Base-by-base conservation (phyloP, 1,140 invertebrate species). In the Panagrolaimus sp. region DNA sequence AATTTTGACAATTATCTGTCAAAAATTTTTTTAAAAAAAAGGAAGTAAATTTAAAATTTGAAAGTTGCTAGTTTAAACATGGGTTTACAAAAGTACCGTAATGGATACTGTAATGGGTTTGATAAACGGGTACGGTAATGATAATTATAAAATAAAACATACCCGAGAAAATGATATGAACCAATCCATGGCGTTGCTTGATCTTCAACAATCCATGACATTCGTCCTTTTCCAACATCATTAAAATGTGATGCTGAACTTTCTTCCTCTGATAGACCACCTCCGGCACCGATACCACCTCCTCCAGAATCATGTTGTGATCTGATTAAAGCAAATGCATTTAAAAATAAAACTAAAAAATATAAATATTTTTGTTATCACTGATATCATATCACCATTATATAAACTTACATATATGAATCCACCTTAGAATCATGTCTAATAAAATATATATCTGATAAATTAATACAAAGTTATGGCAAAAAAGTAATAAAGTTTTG, bases 131-230 rank as follows among this genome's bases (percentile, higher is more conserved):
- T n/a, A n/a, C n/a, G n/a, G n/a, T n/a, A n/a, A n/a, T n/a, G n/a
- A n/a, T n/a, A n/a, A n/a, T n/a, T n/a, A n/a, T n/a, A n/a, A n/a
- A n/a, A 47, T 32, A 21, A 17, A n/a, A 48, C 71, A 8, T 44
- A 73, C 71, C 71, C 68, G 21, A 76, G 67, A 71, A 65, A 76
- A 21, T 72, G 62, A 62, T 69, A 76, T 26, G 73, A 67, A 32
- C 74, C 74, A 64, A 76, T 66, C 74, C 74, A 76, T 15, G 74
- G 74, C 28, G 74, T 45, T 47, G 52, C 58, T 38, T 65, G 44
- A 47, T 73, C 73, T 43, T 74, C 73, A 12, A 76, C 70, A 32
- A 76, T 68, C 74, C 74, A 76, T 32, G 68, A 71, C 12, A 74
- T 63, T 45, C 70, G 62, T 17, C 74, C 74, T 65, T 71, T 65